phyloP scores from a whole-genome alignment of 2,888 invertebrate genomes.

The Pseudeuparius sepicola region DNA sequence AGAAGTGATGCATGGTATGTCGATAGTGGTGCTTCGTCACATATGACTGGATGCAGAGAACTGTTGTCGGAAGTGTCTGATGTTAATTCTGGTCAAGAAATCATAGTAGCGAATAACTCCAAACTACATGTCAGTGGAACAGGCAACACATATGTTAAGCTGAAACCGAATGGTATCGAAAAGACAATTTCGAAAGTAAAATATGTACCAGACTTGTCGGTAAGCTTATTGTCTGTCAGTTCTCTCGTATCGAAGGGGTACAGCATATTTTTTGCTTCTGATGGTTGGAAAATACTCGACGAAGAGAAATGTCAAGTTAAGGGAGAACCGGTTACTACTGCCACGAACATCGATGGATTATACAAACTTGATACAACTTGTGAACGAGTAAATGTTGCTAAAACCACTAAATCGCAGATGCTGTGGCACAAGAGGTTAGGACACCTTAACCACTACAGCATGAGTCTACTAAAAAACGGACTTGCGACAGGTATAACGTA shows the following conservation, averaged over 20 bases:
- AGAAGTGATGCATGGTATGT: slow-evolving; percentile 13
- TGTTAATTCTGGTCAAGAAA: slow-evolving; percentile 12
- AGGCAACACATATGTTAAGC: slow-evolving; percentile 14
- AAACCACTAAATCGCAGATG: slow-evolving; percentile 10
- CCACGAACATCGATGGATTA: slow-evolving; percentile 12
- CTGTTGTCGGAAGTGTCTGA: slow-evolving; percentile 11
- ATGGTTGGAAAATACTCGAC: slow-evolving; percentile 18
- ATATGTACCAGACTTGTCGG: slow-evolving; percentile 21
- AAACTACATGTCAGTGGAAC: slow-evolving; percentile 12
- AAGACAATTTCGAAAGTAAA: slow-evolving; percentile 18
- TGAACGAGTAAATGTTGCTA: slow-evolving; percentile 13
- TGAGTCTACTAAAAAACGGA: slow-evolving; percentile 19
- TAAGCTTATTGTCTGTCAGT: slow-evolving; percentile 23
- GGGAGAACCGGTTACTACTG: slow-evolving; percentile 15
- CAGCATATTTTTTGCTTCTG: slow-evolving; percentile 17
- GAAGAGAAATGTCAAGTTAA: slow-evolving; percentile 1
- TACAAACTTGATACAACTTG: slow-evolving; percentile 6
- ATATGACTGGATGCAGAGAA: slow-evolving; percentile 17
- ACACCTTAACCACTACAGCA: slow-evolving; percentile 19
- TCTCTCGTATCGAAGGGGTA: slow-evolving; percentile 20
- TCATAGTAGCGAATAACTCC: slow-evolving; percentile 10
- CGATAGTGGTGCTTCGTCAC: slow-evolving; percentile 17
- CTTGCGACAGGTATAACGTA: slow-evolving; percentile 18
- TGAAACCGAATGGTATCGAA: slow-evolving; percentile 11
- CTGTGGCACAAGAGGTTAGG: slow-evolving; percentile 19